Evolutionary conservation across 2,888 invertebrate species (phyloP).

Genomic region (Cephonodes hylas): DNA sequence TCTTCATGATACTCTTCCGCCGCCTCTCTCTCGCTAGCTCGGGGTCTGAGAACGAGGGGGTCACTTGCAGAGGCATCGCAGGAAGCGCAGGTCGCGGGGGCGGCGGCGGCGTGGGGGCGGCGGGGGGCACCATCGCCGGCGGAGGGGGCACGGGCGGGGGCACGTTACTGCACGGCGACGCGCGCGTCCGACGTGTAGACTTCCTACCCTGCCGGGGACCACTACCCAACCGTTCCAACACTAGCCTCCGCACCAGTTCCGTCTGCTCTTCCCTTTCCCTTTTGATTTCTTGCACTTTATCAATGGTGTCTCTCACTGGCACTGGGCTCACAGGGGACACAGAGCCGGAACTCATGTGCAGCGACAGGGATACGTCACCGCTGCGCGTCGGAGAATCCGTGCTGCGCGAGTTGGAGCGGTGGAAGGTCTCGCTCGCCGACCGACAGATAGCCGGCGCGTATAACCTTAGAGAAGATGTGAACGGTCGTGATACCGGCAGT

Average conservation of each 20-base stretch:
- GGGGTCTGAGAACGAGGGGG: slow-evolving; percentile 80
- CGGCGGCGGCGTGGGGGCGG: slow-evolving; percentile 33
- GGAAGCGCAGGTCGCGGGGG: slow-evolving; percentile 55
- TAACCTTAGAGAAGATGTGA: slow-evolving; percentile 48
- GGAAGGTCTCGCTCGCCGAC: slow-evolving; percentile 70
- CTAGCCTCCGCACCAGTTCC: slow-evolving; percentile 90
- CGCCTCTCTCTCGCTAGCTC: slow-evolving; percentile 83
- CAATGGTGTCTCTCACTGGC: slow-evolving; percentile 71
- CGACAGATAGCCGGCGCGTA: slow-evolving; percentile 72
- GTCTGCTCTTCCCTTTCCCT: slow-evolving; percentile 91
- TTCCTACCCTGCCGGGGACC: slow-evolving; percentile 42
- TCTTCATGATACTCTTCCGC: slow-evolving; percentile 90
- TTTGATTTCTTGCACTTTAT: slow-evolving; percentile 88
- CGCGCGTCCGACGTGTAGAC: slow-evolving; percentile 40
- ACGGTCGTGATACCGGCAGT: slow-evolving; percentile 25
- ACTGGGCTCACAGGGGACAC: slow-evolving; percentile 61
- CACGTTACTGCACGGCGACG: slow-evolving; percentile 35
- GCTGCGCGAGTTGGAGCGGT: slow-evolving; percentile 45
- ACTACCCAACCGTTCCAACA: slow-evolving; percentile 86
- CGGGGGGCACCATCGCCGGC: slow-evolving; percentile 39
- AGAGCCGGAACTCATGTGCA: slow-evolving; percentile 53
- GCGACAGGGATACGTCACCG: slow-evolving; percentile 44
- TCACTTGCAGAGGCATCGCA: slow-evolving; percentile 53
- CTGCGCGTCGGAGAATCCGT: slow-evolving; percentile 50
- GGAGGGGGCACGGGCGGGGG: slow-evolving; percentile 59